These are phyloP conservation scores for Heliopora coerulea DNA, from an alignment of 92 coral and sea anemone species.

Conservation along the genomic window DNA sequence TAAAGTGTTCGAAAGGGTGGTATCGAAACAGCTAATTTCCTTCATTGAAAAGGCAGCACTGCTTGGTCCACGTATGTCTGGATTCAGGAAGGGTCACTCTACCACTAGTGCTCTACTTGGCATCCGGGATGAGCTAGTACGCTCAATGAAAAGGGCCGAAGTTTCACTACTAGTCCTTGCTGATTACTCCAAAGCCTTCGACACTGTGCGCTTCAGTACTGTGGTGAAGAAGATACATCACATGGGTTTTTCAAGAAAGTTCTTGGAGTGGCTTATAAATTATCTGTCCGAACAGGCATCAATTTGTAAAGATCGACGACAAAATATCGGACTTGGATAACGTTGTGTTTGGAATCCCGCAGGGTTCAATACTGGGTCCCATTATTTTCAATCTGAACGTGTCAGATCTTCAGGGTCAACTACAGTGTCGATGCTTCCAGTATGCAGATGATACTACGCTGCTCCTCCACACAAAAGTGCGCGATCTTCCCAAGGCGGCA, in stretches of 20 bases:
- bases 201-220: conserved; percentile 36
- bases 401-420: conserved; percentile 41
- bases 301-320: conserved; percentile 56
- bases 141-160: conserved; percentile 35
- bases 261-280: conserved; percentile 28
- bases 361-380: conserved; percentile 56
- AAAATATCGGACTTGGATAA: conserved; percentile 21
- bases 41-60: conserved; percentile 33
- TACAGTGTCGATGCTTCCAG: conserved; percentile 46
- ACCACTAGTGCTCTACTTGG: conserved; percentile 19
- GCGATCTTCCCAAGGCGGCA: conserved; percentile 34
- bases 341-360: conserved; percentile 52
- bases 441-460: conserved; percentile 61
- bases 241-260: conserved; percentile 41
- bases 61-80: conserved; percentile 43
- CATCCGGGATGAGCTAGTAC: conserved; percentile 25
- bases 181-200: conserved; percentile 45
- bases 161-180: conserved; percentile 35
- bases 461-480: conserved; percentile 38
- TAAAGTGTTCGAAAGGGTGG: conserved; percentile 17
- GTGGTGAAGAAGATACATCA: conserved; percentile 21
- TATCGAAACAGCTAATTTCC: conserved; percentile 26
- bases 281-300: conserved; percentile 41
- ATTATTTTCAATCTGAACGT: conserved; percentile 51
- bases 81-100: conserved; percentile 38